A percentile compares a stretch with the other conserved stretches of the same genome.
Evolutionary conservation across 2,797 vertebrate species (phyloP).

Genomic region (Onychomys torridus): DNA sequence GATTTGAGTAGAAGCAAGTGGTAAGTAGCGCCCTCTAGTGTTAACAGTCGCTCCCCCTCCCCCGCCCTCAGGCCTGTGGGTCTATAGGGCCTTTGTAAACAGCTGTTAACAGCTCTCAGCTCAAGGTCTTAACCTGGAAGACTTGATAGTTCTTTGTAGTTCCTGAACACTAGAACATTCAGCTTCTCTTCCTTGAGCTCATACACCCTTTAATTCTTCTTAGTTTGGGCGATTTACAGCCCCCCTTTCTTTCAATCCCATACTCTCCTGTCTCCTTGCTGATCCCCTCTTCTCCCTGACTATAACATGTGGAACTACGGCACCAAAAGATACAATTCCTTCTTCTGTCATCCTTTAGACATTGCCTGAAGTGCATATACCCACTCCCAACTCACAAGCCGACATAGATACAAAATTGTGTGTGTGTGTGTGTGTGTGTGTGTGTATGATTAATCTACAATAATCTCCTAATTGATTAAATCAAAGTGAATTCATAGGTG

Average conservation of each 20-base stretch:
- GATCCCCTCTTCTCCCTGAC: not conserved
- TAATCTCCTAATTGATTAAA: not conserved
- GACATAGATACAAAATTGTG: not conserved
- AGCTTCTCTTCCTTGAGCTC: not conserved
- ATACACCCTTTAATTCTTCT: not conserved
- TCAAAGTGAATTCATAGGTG: not conserved
- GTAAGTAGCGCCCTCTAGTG: rapidly evolving
- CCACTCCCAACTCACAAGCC: not conserved
- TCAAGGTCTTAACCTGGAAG: not conserved
- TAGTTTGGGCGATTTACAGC: not conserved
- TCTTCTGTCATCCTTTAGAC: not conserved
- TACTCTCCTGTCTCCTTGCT: too few species aligned
- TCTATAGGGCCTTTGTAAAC: not conserved
- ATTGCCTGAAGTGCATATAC: not conserved
- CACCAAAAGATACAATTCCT: not conserved
- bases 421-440: too few species aligned
- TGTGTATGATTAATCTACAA: too few species aligned
- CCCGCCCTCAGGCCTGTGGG: not conserved
- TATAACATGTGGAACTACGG: not conserved
- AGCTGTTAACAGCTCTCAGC: too few species aligned
- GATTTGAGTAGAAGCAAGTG: not conserved
- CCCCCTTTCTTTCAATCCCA: too few species aligned
- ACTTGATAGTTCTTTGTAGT: not conserved
- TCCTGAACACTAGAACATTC: not conserved
- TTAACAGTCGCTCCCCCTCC: rapidly evolving